Evolutionary conservation across 2,797 vertebrate species (phyloP).

Genomic region (Gymnopithys bicolor): DNA sequence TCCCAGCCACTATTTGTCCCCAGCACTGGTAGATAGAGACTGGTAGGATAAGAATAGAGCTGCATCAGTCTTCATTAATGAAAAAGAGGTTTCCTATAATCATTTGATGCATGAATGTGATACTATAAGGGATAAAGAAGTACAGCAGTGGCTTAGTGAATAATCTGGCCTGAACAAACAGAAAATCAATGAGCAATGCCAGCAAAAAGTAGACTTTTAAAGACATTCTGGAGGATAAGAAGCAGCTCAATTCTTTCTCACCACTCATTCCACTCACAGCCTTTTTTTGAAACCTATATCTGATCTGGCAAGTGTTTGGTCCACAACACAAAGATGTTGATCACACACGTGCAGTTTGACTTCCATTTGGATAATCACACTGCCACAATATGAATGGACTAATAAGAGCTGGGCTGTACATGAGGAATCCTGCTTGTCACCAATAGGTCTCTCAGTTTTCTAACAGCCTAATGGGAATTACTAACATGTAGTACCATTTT

Average conservation of each 20-base stretch:
- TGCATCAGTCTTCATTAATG: background rate
- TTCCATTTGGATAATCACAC: background rate
- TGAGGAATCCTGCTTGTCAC: background rate
- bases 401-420: background rate
- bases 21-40: background rate
- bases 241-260: background rate
- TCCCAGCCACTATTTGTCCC: background rate
- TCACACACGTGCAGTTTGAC: background rate
- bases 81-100: background rate
- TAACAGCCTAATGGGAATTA: background rate
- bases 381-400: background rate
- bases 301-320: background rate
- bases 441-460: background rate
- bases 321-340: background rate
- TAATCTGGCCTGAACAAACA: background rate
- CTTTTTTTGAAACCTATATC: background rate
- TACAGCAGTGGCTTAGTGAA: background rate
- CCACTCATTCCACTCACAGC: background rate
- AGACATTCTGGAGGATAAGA: background rate
- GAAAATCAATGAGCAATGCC: background rate
- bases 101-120: background rate
- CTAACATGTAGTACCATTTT: background rate
- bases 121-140: background rate
- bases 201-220: background rate
- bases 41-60: background rate